phyloP scores from a whole-genome alignment of 1,140 invertebrate genomes.

The Aethina tumida region DNA sequence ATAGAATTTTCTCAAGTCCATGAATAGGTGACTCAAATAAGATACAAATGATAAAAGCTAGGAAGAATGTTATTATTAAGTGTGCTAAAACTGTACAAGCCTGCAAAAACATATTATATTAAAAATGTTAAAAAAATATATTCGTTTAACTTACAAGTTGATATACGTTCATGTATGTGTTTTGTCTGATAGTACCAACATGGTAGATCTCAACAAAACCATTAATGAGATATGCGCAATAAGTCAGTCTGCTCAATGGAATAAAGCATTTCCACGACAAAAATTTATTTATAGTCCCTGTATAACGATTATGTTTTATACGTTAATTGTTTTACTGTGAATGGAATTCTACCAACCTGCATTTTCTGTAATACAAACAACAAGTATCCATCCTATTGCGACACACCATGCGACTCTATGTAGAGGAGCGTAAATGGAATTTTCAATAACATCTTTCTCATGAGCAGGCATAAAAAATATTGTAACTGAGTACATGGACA shows the following conservation, averaged over 20 bases:
- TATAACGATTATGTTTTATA: slow-evolving; percentile 15
- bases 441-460: slow-evolving; percentile 45
- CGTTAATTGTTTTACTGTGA: neutral
- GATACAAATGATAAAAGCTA: slow-evolving; percentile 51
- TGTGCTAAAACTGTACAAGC: slow-evolving; percentile 44
- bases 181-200: slow-evolving; percentile 44
- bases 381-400: slow-evolving; percentile 57
- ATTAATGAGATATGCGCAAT: slow-evolving; percentile 61
- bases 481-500: slow-evolving; percentile 48
- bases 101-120: slow-evolving; percentile 36
- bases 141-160: slow-evolving; percentile 36
- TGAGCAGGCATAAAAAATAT: slow-evolving; percentile 51
- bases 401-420: slow-evolving; percentile 56
- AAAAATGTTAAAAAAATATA: slow-evolving; percentile 10
- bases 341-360: slow-evolving; percentile 41
- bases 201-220: slow-evolving; percentile 54
- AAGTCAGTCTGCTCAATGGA: slow-evolving; percentile 53
- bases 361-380: slow-evolving; percentile 60
- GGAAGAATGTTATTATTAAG: slow-evolving; percentile 46
- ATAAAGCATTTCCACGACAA: slow-evolving; percentile 53
- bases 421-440: slow-evolving; percentile 53
- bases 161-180: slow-evolving; percentile 39
- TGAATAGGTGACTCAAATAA: slow-evolving; percentile 62
- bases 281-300: slow-evolving; percentile 47
- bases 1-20: slow-evolving; percentile 53